A percentile compares a stretch with the other conserved stretches of the same genome.
Conservation (phyloP, 2,113 vertebrate genomes). For the Cisticola juncidis region DNA sequence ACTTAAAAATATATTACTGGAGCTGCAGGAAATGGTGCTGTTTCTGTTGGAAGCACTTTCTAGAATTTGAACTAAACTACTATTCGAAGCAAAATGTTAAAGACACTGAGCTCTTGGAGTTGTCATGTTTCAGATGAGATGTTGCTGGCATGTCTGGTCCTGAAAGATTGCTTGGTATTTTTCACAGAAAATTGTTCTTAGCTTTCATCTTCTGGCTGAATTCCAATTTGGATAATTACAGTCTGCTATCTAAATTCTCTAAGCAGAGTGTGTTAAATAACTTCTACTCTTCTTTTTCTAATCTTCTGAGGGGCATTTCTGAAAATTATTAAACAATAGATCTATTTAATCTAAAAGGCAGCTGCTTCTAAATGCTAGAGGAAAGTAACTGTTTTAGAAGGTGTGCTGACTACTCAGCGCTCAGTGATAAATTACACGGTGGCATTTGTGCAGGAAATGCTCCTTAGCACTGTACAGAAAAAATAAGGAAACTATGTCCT, state of each 20-base stretch:
- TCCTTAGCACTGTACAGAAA: background rate
- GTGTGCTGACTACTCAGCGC: background rate
- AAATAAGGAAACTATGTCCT: background rate
- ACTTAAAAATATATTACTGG: background rate
- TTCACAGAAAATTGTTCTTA: conserved; percentile 29
- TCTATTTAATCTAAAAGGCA: conserved; percentile 12
- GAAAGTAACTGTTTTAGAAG: background rate
- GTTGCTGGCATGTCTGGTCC: background rate
- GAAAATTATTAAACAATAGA: conserved; percentile 22
- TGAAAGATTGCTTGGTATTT: conserved; percentile 21
- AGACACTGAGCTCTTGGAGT: background rate
- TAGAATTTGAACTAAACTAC: background rate
- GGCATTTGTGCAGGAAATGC: background rate
- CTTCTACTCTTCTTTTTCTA: background rate
- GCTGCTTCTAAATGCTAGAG: background rate
- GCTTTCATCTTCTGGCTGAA: conserved; percentile 24
- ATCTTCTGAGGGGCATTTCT: conserved; percentile 21
- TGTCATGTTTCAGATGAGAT: background rate
- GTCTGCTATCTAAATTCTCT: conserved; percentile 24
- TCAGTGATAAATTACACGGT: background rate
- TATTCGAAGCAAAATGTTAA: background rate
- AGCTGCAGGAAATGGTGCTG: background rate
- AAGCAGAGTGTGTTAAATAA: conserved; percentile 21
- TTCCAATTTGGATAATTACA: conserved; percentile 35
- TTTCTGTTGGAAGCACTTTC: background rate